phyloP scores from a whole-genome alignment of 2,113 vertebrate genomes.

The Aegotheles bennettii region DNA sequence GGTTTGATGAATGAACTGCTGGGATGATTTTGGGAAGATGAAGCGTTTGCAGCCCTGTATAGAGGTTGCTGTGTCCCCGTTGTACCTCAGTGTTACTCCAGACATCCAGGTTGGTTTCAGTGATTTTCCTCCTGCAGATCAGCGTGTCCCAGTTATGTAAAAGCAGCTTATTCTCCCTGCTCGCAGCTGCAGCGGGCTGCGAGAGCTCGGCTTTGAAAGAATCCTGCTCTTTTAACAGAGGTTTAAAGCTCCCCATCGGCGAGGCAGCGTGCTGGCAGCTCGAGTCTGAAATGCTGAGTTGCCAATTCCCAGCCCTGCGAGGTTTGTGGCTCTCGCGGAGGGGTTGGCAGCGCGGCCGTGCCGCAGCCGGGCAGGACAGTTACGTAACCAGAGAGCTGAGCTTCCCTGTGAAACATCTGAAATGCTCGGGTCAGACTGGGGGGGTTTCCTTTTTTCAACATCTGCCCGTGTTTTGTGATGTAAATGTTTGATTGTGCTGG shows the following conservation, averaged over 20 bases:
- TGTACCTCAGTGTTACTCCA: background rate
- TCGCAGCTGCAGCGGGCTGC: background rate
- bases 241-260: background rate
- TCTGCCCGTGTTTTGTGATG: background rate
- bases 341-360: background rate
- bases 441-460: background rate
- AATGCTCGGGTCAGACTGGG: background rate
- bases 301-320: background rate
- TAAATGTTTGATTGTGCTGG: background rate
- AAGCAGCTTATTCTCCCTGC: background rate
- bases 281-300: background rate
- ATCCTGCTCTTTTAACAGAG: background rate
- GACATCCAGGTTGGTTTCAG: background rate
- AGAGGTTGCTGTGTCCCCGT: background rate
- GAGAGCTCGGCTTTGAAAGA: background rate
- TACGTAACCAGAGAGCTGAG: background rate
- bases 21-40: background rate
- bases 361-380: background rate
- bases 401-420: background rate
- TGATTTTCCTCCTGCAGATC: background rate
- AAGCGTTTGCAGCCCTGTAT: fast-evolving
- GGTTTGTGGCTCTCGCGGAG: background rate
- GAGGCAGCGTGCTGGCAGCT: background rate
- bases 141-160: background rate
- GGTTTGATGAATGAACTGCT: background rate